These are phyloP conservation scores for Himalopsyche phryganea DNA, from an alignment of 1,140 invertebrate species.

Conservation along the genomic window DNA sequence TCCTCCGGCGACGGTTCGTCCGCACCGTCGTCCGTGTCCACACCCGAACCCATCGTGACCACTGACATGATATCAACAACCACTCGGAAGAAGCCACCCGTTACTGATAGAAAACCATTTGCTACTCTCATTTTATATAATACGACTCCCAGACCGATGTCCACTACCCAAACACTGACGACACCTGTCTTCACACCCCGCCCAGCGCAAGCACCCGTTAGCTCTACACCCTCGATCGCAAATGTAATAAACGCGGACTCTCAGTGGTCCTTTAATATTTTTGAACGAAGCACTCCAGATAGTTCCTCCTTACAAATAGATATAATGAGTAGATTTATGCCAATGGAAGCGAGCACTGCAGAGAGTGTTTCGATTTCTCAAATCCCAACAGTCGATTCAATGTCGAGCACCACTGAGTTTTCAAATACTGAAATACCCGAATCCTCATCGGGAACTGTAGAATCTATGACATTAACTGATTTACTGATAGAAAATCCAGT, in stretches of 20 bases:
- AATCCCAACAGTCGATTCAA: slow-evolving; percentile 3
- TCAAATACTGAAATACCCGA: too few species aligned
- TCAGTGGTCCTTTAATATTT: too few species aligned
- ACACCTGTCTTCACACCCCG: slow-evolving; percentile 6
- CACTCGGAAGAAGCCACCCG: slow-evolving; percentile 32
- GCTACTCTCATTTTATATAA: slow-evolving; percentile 50
- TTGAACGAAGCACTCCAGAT: too few species aligned
- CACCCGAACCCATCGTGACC: slow-evolving; percentile 42
- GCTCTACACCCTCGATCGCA: not conserved
- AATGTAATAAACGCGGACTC: not conserved
- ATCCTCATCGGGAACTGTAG: too few species aligned
- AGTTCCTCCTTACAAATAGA: slow-evolving; percentile 3
- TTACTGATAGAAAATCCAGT: not conserved
- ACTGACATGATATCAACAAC: slow-evolving; percentile 26
- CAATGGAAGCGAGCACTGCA: not conserved
- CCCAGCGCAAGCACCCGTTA: slow-evolving; percentile 9
- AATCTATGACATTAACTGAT: too few species aligned
- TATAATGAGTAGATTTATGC: not conserved
- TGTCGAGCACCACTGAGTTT: too few species aligned
- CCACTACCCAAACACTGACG: slow-evolving; percentile 36
- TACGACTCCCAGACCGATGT: slow-evolving; percentile 40
- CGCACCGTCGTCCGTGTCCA: slow-evolving; percentile 4
- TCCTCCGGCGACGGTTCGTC: slow-evolving; percentile 8
- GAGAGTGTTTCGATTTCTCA: not conserved
- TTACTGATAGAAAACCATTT: slow-evolving; percentile 44